Conservation (phyloP, 2,888 invertebrate species). For the Watsonalla cultraria region DNA sequence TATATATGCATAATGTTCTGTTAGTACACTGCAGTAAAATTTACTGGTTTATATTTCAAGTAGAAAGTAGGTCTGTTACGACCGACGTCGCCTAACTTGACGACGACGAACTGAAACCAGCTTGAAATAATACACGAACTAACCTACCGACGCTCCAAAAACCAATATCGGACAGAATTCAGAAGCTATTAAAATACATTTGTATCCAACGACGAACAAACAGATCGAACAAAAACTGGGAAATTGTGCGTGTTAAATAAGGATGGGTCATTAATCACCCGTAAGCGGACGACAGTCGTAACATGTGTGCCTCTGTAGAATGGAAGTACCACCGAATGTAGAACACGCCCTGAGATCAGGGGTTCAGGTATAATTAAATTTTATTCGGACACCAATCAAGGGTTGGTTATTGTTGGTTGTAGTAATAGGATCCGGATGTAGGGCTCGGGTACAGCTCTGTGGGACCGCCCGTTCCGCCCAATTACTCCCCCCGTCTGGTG, state of each 20-base stretch:
- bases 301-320: neutral
- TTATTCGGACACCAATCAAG: constrained; percentile 13
- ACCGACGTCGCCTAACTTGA: neutral
- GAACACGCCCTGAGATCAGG: neutral
- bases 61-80: neutral
- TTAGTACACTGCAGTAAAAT: neutral
- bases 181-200: too few relatives aligned
- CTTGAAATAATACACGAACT: too few relatives aligned
- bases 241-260: too few relatives aligned
- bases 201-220: too few relatives aligned
- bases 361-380: neutral
- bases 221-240: too few relatives aligned
- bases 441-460: constrained; percentile 4
- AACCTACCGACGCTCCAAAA: too few relatives aligned
- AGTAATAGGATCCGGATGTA: constrained; percentile 3
- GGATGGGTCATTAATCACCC: too few relatives aligned
- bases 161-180: too few relatives aligned
- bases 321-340: neutral
- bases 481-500: constrained; percentile 15
- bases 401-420: constrained; percentile 13
- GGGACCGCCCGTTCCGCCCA: constrained; percentile 8
- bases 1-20: neutral
- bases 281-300: too few relatives aligned
- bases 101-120: too few relatives aligned
- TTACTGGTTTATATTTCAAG: neutral